Evolutionary conservation across 1,140 invertebrate species (phyloP).

Genomic region (Psix sp.): DNA sequence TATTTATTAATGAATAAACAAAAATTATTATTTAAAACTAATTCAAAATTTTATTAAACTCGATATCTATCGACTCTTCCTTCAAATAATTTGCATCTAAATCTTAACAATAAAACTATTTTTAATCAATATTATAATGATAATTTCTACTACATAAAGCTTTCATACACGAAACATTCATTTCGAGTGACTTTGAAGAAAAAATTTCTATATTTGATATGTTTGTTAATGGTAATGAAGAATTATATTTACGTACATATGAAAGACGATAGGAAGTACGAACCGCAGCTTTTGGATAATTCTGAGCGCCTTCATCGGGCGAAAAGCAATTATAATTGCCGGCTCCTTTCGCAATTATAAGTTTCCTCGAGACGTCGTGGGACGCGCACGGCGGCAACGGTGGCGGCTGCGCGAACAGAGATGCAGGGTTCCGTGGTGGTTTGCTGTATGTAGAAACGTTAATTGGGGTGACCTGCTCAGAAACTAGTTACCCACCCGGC

Average conservation of each 20-base stretch:
- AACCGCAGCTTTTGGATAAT: slow-evolving; percentile 71
- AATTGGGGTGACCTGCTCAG: slow-evolving; percentile 77
- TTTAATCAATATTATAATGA: too few relatives aligned
- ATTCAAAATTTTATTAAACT: too few relatives aligned
- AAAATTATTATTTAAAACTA: too few relatives aligned
- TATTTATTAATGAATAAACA: too few relatives aligned
- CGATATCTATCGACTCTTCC: too few relatives aligned
- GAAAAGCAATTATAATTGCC: slow-evolving; percentile 77
- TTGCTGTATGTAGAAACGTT: slow-evolving; percentile 75
- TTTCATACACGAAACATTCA: too few relatives aligned
- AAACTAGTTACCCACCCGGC: slow-evolving; percentile 76
- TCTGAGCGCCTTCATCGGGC: slow-evolving; percentile 69
- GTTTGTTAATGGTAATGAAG: slow-evolving; percentile 37
- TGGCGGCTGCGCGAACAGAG: slow-evolving; percentile 60
- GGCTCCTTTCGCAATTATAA: slow-evolving; percentile 78
- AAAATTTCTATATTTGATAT: slow-evolving; percentile 5
- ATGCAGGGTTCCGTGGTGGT: slow-evolving; percentile 45
- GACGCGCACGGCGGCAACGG: slow-evolving; percentile 57
- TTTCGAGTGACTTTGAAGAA: background rate
- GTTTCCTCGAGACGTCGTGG: slow-evolving; percentile 73
- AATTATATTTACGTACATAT: slow-evolving; percentile 36
- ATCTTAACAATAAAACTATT: too few relatives aligned
- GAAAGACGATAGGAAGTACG: slow-evolving; percentile 44
- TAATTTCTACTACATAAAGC: too few relatives aligned
- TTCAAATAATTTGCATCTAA: too few relatives aligned